Conservation (phyloP, 2,797 vertebrate species). For the Pseudocheirus occidentalis region DNA sequence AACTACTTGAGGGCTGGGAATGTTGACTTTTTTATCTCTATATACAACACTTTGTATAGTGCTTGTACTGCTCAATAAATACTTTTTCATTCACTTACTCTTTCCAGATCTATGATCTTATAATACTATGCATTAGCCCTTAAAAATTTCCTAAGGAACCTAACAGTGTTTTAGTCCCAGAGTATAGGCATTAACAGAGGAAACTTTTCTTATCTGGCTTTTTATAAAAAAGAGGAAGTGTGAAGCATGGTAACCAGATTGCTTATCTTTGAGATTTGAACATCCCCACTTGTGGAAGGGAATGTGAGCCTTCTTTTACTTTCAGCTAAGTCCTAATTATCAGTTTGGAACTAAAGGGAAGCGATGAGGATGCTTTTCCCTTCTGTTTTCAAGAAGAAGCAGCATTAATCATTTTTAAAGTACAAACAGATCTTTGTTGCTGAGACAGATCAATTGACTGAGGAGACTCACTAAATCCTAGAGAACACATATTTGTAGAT, state of each 20-base stretch:
- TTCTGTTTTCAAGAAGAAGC: neutral
- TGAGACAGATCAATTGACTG: neutral
- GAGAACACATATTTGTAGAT: neutral
- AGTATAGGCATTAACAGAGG: neutral
- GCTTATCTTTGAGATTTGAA: no score
- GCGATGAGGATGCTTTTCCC: neutral
- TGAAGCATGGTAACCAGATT: neutral
- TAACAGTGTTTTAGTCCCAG: neutral
- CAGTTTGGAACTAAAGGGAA: neutral
- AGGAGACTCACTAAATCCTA: neutral
- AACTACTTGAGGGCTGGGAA: neutral
- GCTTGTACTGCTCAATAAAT: neutral
- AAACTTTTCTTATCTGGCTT: neutral
- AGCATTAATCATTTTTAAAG: neutral
- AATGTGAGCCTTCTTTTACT: neutral
- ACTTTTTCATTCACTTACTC: no score
- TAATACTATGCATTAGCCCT: neutral
- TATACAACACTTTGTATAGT: neutral
- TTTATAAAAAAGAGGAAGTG: neutral
- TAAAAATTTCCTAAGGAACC: neutral
- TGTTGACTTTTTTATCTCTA: neutral
- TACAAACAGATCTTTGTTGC: neutral
- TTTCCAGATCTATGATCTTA: neutral
- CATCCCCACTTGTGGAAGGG: neutral
- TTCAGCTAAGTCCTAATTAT: neutral